Evolutionary conservation across 92 coral and sea anemone species (phyloP).

Genomic region (Plumapathes pennacea): DNA sequence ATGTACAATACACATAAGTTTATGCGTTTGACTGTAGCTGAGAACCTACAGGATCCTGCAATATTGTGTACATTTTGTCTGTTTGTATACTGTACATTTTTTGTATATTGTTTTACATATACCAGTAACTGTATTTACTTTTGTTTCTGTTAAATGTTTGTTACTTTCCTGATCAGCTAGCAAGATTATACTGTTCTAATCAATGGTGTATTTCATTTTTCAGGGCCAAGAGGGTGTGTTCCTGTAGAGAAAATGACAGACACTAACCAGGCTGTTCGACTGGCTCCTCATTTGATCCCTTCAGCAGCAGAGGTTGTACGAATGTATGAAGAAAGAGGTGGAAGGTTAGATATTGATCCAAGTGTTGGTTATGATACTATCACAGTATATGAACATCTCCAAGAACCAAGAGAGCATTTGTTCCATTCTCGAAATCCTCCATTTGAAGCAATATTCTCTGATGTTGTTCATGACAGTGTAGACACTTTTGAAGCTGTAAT

Average conservation of each 20-base stretch:
- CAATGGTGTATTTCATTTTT: not conserved
- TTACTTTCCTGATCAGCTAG: no score
- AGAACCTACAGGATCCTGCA: no score
- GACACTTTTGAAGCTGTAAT: constrained; percentile 16
- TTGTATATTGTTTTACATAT: no score
- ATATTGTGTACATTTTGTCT: no score
- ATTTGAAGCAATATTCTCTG: constrained; percentile 15
- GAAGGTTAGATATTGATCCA: constrained; percentile 29
- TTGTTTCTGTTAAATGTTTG: no score
- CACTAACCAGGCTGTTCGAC: constrained; percentile 5
- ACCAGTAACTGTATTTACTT: no score
- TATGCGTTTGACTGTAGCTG: no score
- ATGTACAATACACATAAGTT: no score
- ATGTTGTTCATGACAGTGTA: constrained; percentile 7
- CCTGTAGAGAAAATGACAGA: constrained; percentile 25
- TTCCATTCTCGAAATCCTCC: constrained; percentile 20
- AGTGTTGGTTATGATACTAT: constrained; percentile 38
- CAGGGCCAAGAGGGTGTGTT: constrained; percentile 31
- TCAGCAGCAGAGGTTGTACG: constrained; percentile 16
- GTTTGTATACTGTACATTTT: no score
- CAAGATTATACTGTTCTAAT: no score
- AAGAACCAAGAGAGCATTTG: constrained; percentile 30
- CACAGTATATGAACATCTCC: constrained; percentile 15
- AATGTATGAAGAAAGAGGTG: constrained; percentile 34
- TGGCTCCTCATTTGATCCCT: constrained; percentile 17